Base-by-base conservation (phyloP, 2,888 invertebrate species). In the Dicyrtomina minuta region DNA sequence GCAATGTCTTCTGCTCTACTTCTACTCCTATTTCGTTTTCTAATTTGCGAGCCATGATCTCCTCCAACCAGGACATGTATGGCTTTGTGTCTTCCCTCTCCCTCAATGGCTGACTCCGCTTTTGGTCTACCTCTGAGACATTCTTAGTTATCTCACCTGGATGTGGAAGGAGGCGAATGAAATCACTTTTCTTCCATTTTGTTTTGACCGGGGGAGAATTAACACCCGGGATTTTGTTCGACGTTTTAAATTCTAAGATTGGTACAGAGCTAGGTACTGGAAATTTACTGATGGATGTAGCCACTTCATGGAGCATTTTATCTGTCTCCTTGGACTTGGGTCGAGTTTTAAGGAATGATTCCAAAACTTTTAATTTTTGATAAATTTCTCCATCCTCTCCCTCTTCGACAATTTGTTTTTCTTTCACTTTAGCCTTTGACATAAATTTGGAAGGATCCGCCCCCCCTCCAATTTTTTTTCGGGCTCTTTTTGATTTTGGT, bases 121-220 rank as follows among this genome's bases (percentile, higher is more conserved):
- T n/a, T n/a, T n/a, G n/a, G 4, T 26, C 26, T 8, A 43, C 26
- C 55, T 27, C 41, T 5, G 65, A 65, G 6, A 39, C 43, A 43
- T 65, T 65, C 17, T 65, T 65, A 10, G 55, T 55, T 10, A 65
- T 55, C 24, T 65, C 65, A 3, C 55, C 65, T 13, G 26, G 24
- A 43, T 65, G 65, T 13, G 65, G 65, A 10, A 65, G n/a, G 5
- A 65, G 55, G 10, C 43, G 20, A 0, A 41, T 55, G n/a, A 65
- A 65, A 24, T 65, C 65, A 56, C 43, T 65, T 27, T 55, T 65
- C 8, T 53, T 39, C 65, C 55, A 65, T 55, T 55, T 65, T 17
- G 39, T n/a, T 17, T 51, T 64, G 2, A n/a, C 33, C 2, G 20
- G 33, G 8, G 33, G 4, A 8, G 33, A 33, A 8, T 33, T n/a